phyloP scores from a whole-genome alignment of 1,140 invertebrate genomes.

The Ericerus pela region DNA sequence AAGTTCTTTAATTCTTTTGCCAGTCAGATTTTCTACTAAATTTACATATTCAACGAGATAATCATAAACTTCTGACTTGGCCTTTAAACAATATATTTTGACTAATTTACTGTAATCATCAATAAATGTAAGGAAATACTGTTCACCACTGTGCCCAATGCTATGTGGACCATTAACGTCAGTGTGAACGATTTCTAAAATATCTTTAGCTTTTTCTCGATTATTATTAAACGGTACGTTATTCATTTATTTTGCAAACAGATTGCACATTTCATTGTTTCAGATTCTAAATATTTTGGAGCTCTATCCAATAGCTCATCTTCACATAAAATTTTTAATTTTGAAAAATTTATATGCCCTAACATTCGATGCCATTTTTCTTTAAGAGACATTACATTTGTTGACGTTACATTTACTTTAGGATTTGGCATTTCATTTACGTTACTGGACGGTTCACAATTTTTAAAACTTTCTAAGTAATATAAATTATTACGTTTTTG shows the following conservation, averaged over 20 bases:
- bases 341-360: constrained; percentile 21
- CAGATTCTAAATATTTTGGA: not conserved
- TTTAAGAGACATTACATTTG: not conserved
- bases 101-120: constrained; percentile 26
- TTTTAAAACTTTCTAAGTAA: too few species aligned
- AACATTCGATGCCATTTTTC: constrained; percentile 17
- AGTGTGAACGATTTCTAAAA: constrained; percentile 23
- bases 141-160: constrained; percentile 18
- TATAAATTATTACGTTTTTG: too few species aligned
- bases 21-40: constrained; percentile 2
- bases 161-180: constrained; percentile 20
- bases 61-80: constrained; percentile 19
- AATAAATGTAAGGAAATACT: constrained; percentile 24
- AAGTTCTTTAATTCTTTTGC: constrained; percentile 8
- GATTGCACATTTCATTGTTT: constrained; percentile 17
- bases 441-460: too few species aligned
- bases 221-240: constrained; percentile 19
- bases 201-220: constrained; percentile 13
- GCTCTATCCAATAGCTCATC: not conserved
- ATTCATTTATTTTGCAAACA: constrained; percentile 20
- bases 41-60: constrained; percentile 21
- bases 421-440: too few species aligned
- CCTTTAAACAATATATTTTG: constrained; percentile 20
- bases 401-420: too few species aligned
- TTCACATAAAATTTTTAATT: constrained; percentile 19